Evolutionary conservation across 2,113 vertebrate species (phyloP), one percentile per base, ranked within the genome.

Genomic region (Lepidiolamprologus cunningtoni): DNA sequence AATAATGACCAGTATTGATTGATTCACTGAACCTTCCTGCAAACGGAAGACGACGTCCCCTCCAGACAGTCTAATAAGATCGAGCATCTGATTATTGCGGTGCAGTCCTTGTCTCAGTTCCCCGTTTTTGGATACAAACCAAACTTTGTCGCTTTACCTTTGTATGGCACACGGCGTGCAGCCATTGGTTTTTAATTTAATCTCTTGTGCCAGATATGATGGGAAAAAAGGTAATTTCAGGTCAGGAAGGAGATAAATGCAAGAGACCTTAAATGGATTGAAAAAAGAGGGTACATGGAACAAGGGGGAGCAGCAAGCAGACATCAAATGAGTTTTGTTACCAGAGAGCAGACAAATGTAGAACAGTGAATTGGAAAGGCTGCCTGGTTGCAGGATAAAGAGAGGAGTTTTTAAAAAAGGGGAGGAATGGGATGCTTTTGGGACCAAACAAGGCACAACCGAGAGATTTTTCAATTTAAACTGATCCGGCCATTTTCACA

Each of bases 1-100:
- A 94, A 93, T 94, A 89, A 95, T 93, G 91, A 93, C 83, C 71
- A 63, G 8, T 82, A 93, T 93, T 88, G 87, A 93, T 88, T 87
- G 78, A 79, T 89, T 90, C 82, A 87, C 78, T 84, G 79, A 90
- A 81, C 85, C 91, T 85, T 90, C 87, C 92, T 90, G 73, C 85
- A 88, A 93, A 89, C 5, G 31, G 78, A 89, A 90, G 79, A 73
- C 28, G 79, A 89, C 79, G 7, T 93, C 81, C 85, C 79, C 84
- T 84, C 81, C 26, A 68, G 86, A 90, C 45, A 33, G 66, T 91
- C 42, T 91, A 90, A 94, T 93, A 89, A 89, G 53, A 91, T 86
- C 83, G 47, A 68, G 6, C 58, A 61, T 87, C 84, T 89, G 86
- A 89, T 91, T 80, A 82, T 68, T 55, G 42, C 35, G n/a, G 19